Base-by-base conservation (phyloP, 2,888 invertebrate species). In the Acanthosepion lycidas region DNA sequence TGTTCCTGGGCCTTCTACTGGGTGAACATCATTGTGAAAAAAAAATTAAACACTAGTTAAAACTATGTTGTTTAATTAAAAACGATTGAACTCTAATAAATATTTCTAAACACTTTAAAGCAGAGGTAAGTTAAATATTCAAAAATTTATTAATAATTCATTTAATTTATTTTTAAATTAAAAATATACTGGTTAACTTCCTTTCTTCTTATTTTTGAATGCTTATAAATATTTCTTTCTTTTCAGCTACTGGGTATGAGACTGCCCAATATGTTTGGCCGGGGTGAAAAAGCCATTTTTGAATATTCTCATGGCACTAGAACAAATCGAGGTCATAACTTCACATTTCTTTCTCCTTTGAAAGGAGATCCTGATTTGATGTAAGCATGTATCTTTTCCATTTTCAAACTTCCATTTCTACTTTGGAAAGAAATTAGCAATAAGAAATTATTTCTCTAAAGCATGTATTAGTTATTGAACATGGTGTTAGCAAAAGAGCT, bases 261-360 rank as follows among this genome's bases (percentile, higher is more conserved):
- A 92, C 94, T 96, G 51, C 97, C 97, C 1, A 99, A 99, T 98
- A 97, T 99, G 94, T 98, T 98, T 96, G 99, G 99, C 0, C 98
- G 99, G 94, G 99, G 99, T 0, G 99, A 99, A 98, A 96, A 96
- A 94, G 96, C 99, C 23, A 98, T 98, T 96, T 98, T 98, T 42
- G 99, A 99, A 97, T 99, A 99, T 97, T 98, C 98, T 95, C 98
- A 99, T 97, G 99, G 99, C 59, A 98, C 98, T 95, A 98, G 98
- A 96, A 98, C 98, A 96, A 98, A 98, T 0, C 98, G 98, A 96
- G 99, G 99, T 97, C 98, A 99, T 97, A 98, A 98, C 96, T 96
- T 99, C 0, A 98, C 98, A 42, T 98, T 98, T 96, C 98, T 98
- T 95, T 99, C 99, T 97, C 99, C 99, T 0, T 98, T 98, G 97